A percentile compares a stretch with the other conserved stretches of the same genome.
Conservation (phyloP, 2,797 vertebrate genomes). For the Neosilurus hyrtlii region DNA sequence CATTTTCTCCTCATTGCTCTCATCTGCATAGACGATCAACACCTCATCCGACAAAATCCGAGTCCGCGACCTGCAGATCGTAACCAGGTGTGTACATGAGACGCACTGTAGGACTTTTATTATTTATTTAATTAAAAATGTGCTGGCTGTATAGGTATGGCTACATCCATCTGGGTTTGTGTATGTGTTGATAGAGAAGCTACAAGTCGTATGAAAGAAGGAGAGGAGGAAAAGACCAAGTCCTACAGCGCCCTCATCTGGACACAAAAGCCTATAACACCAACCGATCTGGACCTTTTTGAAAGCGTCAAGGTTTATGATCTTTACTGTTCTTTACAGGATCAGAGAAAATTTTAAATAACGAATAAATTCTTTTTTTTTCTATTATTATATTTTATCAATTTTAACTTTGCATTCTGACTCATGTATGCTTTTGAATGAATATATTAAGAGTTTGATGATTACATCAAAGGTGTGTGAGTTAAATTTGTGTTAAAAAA, state of each 20-base stretch:
- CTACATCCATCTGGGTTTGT: not conserved
- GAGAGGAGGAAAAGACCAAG: slow-evolving; percentile 96
- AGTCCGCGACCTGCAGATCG: slow-evolving; percentile 93
- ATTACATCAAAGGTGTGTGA: not conserved
- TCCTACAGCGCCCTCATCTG: slow-evolving; percentile 92
- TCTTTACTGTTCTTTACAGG: not conserved
- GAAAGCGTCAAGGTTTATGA: slow-evolving; percentile 80
- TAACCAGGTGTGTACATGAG: slow-evolving; percentile 75
- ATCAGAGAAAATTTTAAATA: not conserved
- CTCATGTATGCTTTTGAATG: not conserved
- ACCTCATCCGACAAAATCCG: slow-evolving; percentile 87
- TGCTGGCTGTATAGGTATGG: not conserved
- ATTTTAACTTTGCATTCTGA: not conserved
- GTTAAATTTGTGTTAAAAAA: not conserved
- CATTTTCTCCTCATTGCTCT: not conserved
- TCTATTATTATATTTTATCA: not conserved
- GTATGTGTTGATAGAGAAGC: slow-evolving; percentile 80
- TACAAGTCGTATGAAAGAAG: slow-evolving; percentile 92
- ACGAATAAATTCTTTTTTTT: not conserved
- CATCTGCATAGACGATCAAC: slow-evolving; percentile 82
- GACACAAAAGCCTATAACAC: slow-evolving; percentile 80
- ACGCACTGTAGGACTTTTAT: not conserved
- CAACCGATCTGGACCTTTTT: slow-evolving; percentile 81
- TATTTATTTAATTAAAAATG: not conserved
- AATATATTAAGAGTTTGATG: not conserved